Conservation (phyloP, 2,888 invertebrate species). For the Nasonovia ribisnigri region DNA sequence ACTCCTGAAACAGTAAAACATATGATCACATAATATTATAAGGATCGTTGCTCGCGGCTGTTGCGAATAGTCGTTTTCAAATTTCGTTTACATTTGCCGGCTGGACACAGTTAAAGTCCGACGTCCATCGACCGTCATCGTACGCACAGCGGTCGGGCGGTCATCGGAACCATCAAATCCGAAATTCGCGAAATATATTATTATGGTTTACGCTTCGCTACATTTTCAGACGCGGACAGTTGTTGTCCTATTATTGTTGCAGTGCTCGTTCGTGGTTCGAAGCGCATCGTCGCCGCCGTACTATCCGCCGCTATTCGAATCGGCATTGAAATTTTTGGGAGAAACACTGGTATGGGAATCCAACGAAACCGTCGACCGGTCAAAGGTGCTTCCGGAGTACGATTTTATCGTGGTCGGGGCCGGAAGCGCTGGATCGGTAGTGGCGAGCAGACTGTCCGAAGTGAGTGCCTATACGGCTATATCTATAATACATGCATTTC, state of each 20-base stretch:
- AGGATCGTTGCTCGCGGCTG: neutral
- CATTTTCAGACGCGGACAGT: neutral
- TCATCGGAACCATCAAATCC: neutral
- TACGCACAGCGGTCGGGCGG: neutral
- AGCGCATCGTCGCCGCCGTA: neutral
- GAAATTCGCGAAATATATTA: neutral
- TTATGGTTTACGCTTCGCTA: neutral
- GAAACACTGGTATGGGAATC: slow-evolving; percentile 14
- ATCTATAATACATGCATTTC: too few relatives aligned
- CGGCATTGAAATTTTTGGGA: neutral
- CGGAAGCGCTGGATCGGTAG: slow-evolving; percentile 74
- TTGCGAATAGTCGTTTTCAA: neutral
- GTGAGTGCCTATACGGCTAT: slow-evolving; percentile 67
- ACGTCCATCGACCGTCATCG: neutral
- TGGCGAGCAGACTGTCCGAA: slow-evolving; percentile 71
- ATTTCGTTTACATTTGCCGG: neutral
- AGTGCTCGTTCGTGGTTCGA: neutral
- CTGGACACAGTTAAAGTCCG: neutral
- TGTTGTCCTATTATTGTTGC: neutral
- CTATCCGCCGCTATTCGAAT: neutral
- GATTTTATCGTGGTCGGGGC: slow-evolving; percentile 84
- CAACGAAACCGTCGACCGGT: slow-evolving; percentile 75
- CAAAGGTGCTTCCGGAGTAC: slow-evolving; percentile 73
- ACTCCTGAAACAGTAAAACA: neutral
- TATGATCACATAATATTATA: neutral